Evolutionary conservation across 92 coral and sea anemone genomes (phyloP), one percentile per base, ranked within the genome.

Genomic region (Epizoanthus rinbou): DNA sequence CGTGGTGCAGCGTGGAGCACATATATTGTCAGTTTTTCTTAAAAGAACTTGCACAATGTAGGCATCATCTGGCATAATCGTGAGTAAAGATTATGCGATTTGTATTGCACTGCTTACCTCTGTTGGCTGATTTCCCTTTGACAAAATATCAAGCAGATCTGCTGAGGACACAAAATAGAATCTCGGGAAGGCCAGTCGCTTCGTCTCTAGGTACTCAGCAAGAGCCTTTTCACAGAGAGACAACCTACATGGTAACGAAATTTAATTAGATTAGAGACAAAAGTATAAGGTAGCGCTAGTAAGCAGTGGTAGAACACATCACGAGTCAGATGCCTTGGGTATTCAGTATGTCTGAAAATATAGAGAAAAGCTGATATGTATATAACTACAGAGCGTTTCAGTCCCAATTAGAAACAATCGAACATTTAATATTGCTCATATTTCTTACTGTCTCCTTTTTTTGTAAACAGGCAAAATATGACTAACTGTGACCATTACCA

Each of bases 111-210:
- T 23, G 21, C 84, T 4, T 90, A 96, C 99, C 94, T 93, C 98
- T 60, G 81, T 64, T 11, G 99, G 99, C 64, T 93, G 95, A 85
- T 96, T 96, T 73, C 99, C 99, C 60, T 96, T 96, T 21, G 99
- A 96, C 41, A 96, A 88, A 74, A 96, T 93, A 58, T 96, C 98
- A 75, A 96, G 90, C 84, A 96, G 89, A 81, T 96, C 99, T 56
- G 99, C 99, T 54, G 97, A 92, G 31, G 99, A 93, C 70, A 96
- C 98, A 90, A 96, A 96, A 83, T 96, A 96, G 86, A 96, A 96
- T 24, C 99, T 92, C 25, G 99, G 99, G 89, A 96, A 96, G 81
- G 99, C 99, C 63, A 96, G 92, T 8, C 99, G 94, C 79, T 96
- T 96, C 65, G 99, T 96, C 78, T 96, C 99, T 80, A 96, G 89